Percentiles rank a stretch among this genome's conserved stretches.
phyloP scores from a whole-genome alignment of 92 coral and sea anemone genomes.

The Epizoanthus ramosus region DNA sequence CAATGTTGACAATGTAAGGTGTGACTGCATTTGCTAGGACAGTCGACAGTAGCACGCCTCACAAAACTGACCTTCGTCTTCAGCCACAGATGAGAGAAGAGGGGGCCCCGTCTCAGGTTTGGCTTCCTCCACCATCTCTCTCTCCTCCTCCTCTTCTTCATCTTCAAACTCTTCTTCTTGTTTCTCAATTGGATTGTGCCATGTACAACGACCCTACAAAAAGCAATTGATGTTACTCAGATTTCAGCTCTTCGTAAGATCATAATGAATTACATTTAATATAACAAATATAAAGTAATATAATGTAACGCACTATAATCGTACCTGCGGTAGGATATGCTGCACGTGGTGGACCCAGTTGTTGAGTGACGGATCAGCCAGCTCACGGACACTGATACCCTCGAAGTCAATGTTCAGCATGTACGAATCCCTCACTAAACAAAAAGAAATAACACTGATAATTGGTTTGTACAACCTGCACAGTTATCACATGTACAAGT shows the following conservation, averaged over 20 bases:
- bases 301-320: not conserved
- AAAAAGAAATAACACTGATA: not conserved
- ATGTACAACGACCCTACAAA: conserved; percentile 93
- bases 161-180: conserved; percentile 97
- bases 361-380: conserved; percentile 93
- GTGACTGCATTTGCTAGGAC: not conserved
- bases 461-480: not conserved
- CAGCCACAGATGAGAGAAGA: conserved; percentile 82
- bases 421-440: conserved; percentile 88
- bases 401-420: conserved; percentile 97
- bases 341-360: conserved; percentile 99
- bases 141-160: conserved; percentile 95
- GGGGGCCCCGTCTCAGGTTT: conserved; percentile 92
- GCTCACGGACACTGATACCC: conserved; percentile 90
- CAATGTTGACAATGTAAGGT: not conserved
- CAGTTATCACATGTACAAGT: no score
- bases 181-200: conserved; percentile 95
- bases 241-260: not conserved
- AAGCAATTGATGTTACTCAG: not conserved
- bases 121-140: conserved; percentile 84
- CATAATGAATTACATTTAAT: not conserved
- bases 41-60: no score
- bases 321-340: conserved; percentile 91
- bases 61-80: conserved; percentile 72
- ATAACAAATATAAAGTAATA: not conserved